Evolutionary conservation across 2,113 vertebrate genomes (phyloP), one percentile per base, ranked within the genome.

Genomic region (Indicator indicator): DNA sequence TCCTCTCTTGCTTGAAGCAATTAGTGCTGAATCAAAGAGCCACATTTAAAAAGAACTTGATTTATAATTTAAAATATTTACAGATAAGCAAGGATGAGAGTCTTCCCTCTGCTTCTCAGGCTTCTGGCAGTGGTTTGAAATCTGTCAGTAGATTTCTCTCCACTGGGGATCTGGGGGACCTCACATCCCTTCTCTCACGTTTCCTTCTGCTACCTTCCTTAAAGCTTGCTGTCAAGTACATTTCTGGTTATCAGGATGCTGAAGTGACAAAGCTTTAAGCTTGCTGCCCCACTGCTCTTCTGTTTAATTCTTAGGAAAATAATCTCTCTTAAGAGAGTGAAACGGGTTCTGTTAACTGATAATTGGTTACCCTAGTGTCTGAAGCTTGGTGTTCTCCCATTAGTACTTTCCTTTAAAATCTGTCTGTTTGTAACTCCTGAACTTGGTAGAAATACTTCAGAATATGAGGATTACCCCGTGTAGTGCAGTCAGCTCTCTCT

Each of bases 121-220:
- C 33, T 72, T 13, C 32, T 75, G 79, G 4, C 54, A 42, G 28
- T 21, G 60, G 11, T 68, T 54, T 74, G 65, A 68, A 86, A 56
- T 44, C 5, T 40, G 6, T 62, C 18, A 72, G 63, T 83, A 75
- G 42, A 16, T 89, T 88, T 88, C 9, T 63, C 5, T 62, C 56
- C 11, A 5, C 13, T 0, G 1, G 32, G 23, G 8, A 32, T 58
- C 33, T 67, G 70, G 20, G 6, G 42, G 60, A 67, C 40, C 26
- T 54, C 0, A 0, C 30, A 33, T 9, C 11, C 11, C 15, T 84
- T 75, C 28, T 55, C 18, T 76, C 20, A 15, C 7, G 1, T 36
- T 54, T 75, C 26, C 2, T 69, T 15, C 21, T 62, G 24, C 28
- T 48, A n/a, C 28, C 32, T 82, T 58, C 59, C 54, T 85, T 56